Base-by-base conservation (phyloP, 2,888 invertebrate genomes). In the Dicycla oo region DNA sequence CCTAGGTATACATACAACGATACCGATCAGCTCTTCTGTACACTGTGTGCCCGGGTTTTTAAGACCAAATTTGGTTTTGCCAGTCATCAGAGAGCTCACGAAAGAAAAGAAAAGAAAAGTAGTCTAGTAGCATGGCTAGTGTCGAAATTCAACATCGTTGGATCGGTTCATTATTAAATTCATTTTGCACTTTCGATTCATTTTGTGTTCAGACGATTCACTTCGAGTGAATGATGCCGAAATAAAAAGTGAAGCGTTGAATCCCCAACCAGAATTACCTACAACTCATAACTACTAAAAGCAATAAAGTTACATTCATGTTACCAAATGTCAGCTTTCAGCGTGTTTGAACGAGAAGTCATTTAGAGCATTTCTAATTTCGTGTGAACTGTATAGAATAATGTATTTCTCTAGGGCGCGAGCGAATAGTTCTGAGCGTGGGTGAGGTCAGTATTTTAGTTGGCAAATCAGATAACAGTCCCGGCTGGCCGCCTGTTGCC, bases 391-490 rank as follows among this genome's bases (percentile, higher is more conserved):
- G 88, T 81, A 58, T 86, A 85, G 88, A 83, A 87, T 89, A 83
- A 88, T 89, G 88, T 84, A 87, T 89, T 89, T 88, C 86, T 75
- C 78, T 60, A 43, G 82, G 61, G 80, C 77, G 45, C 56, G 26
- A 64, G 58, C 73, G 69, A 80, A 73, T 75, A 81, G 81, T 81
- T 76, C 54, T 69, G 74, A 77, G 78, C 83, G 83, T 85, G 86
- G 85, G 77, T 72, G 80, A 78, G 81, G 78, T 80, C 84, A 87
- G 85, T 89, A 89, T 91, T 90, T 91, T 84, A 89, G 90, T 89
- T 88, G 89, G 88, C 91, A 90, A 93, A 93, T 91, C 89, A 91
- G 89, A 89, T 91, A 88, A 87, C 88, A 87, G 86, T 85, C 86
- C 87, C 88, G 81, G 78, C 85, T 80, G 87, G 61, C 88, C 85